A percentile compares a stretch with the other conserved stretches of the same genome.
Evolutionary conservation across 2,888 invertebrate species (phyloP).

Genomic region (Malthinus seriepunctatus): DNA sequence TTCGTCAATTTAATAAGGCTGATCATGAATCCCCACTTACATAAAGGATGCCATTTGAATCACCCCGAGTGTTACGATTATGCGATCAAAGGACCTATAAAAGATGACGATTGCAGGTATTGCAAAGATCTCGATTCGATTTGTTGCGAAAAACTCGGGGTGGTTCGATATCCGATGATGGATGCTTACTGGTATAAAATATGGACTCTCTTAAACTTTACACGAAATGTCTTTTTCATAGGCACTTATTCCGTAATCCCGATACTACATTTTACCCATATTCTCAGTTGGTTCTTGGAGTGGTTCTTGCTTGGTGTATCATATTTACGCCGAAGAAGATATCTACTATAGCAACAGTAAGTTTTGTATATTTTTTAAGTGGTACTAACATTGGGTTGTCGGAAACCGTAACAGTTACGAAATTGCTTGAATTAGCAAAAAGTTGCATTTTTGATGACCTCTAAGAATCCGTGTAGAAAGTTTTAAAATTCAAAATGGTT

Average conservation of each 20-base stretch:
- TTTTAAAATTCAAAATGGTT: too few relatives aligned
- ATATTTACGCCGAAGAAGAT: conserved; percentile 27
- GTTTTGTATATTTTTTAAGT: too few relatives aligned
- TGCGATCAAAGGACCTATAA: conserved; percentile 4
- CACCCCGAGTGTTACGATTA: conserved; percentile 16
- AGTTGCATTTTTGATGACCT: too few relatives aligned
- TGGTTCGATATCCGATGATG: conserved; percentile 25
- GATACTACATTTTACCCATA: conserved; percentile 23
- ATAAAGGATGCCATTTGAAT: conserved; percentile 18
- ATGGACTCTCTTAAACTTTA: not conserved
- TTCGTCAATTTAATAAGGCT: conserved; percentile 29
- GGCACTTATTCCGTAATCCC: conserved; percentile 21
- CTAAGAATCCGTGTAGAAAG: too few relatives aligned
- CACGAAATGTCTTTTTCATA: not conserved
- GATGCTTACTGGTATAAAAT: conserved; percentile 31
- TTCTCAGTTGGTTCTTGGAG: conserved; percentile 29
- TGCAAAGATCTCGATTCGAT: not conserved
- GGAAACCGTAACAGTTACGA: too few relatives aligned
- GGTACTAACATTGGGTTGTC: too few relatives aligned
- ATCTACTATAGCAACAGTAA: conserved; percentile 30
- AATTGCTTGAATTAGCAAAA: too few relatives aligned
- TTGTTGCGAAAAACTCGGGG: conserved; percentile 1
- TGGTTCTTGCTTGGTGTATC: conserved; percentile 31
- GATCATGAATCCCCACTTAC: conserved; percentile 24
- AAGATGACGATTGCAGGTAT: conserved; percentile 4